These are phyloP conservation scores for Tauraco erythrolophus DNA, from an alignment of 2,113 vertebrate species.

Conservation along the genomic window DNA sequence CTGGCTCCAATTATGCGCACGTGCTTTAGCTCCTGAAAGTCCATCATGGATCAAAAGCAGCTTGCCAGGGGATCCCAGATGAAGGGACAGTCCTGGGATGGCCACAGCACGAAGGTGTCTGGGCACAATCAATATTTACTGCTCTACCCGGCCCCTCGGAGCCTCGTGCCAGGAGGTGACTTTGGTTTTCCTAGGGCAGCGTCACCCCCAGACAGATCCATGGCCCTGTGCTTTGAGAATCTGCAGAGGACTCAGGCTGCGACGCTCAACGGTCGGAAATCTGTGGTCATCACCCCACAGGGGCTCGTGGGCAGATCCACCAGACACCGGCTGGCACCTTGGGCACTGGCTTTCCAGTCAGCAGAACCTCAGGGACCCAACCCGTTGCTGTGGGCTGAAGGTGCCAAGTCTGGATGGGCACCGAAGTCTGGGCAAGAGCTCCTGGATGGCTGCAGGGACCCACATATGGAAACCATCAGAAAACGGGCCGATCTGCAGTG, in stretches of 20 bases:
- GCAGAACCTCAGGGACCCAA: background rate
- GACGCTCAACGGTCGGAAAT: fast-evolving
- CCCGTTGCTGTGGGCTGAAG: background rate
- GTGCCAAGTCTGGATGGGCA: background rate
- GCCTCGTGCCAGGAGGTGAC: background rate
- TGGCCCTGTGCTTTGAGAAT: background rate
- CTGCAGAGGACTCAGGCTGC: background rate
- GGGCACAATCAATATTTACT: background rate
- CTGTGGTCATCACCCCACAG: fast-evolving
- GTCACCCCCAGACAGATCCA: background rate
- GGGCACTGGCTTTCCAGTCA: background rate
- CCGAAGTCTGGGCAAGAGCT: background rate
- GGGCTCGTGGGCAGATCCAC: background rate
- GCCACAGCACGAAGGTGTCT: background rate
- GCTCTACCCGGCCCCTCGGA: background rate
- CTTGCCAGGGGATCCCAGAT: background rate
- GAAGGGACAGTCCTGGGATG: background rate
- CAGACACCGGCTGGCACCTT: background rate
- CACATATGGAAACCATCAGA: background rate
- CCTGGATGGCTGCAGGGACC: background rate
- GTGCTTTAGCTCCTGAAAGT: background rate
- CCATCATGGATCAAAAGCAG: background rate
- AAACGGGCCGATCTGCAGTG: background rate
- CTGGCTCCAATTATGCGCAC: fast-evolving
- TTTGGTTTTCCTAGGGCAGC: background rate